Conservation (phyloP, 1,140 invertebrate species). For the Theocolax elegans region DNA sequence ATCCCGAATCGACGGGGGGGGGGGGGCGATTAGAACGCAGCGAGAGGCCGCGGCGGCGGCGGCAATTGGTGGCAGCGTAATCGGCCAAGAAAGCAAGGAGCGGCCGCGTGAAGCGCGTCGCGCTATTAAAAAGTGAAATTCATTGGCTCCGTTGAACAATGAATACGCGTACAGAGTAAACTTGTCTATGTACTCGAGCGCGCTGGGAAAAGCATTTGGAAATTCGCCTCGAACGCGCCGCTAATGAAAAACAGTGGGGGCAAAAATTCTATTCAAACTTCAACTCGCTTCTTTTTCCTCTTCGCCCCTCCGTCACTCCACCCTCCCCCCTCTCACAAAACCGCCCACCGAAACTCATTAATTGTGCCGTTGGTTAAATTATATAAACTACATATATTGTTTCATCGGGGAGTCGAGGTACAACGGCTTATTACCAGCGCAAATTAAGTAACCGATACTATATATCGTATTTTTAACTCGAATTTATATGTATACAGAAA, state of each 20-base stretch:
- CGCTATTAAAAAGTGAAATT: slow-evolving; percentile 51
- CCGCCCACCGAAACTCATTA: too few species aligned
- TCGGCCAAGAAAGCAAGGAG: slow-evolving; percentile 42
- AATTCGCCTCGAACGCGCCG: neutral
- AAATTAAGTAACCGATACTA: too few species aligned
- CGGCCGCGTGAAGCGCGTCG: slow-evolving; percentile 40
- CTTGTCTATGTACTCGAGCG: neutral
- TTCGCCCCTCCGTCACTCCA: too few species aligned
- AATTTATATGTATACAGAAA: too few species aligned
- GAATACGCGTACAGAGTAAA: neutral
- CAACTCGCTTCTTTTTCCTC: neutral
- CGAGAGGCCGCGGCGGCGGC: slow-evolving; percentile 37
- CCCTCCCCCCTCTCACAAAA: too few species aligned
- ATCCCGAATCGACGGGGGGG: neutral
- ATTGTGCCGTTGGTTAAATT: slow-evolving; percentile 26
- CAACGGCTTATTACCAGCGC: too few species aligned
- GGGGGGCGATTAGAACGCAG: neutral
- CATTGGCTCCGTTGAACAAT: slow-evolving; percentile 36
- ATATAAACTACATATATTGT: slow-evolving; percentile 32
- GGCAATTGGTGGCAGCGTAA: slow-evolving; percentile 38
- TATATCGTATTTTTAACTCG: too few species aligned
- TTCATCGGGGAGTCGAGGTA: slow-evolving; percentile 16
- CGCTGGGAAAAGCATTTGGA: neutral
- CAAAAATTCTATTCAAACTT: slow-evolving; percentile 11
- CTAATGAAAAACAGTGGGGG: neutral